These are phyloP conservation scores for Cygnus olor DNA, from an alignment of 2,797 vertebrate species.

Conservation along the genomic window DNA sequence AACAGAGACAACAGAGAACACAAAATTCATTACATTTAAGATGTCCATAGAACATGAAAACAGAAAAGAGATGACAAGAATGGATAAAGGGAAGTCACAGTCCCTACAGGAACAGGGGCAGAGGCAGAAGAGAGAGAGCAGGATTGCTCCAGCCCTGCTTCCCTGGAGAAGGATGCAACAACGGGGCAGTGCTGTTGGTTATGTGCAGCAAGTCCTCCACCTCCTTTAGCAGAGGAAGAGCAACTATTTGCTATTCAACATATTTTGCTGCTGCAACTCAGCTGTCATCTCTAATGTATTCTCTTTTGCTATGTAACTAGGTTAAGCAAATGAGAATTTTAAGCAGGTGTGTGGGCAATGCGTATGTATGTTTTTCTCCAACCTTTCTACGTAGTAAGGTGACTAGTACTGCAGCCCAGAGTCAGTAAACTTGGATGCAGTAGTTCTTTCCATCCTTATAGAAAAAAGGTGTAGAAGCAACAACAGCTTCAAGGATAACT, in stretches of 20 bases:
- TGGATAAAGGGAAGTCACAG: not conserved
- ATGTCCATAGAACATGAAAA: not conserved
- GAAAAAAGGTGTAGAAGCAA: not conserved
- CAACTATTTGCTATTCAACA: not conserved
- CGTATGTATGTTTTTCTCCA: not conserved
- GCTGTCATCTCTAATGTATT: not conserved
- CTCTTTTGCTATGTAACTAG: not conserved
- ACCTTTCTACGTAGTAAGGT: fast-evolving
- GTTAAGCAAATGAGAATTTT: constrained; percentile 4
- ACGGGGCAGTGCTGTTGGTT: too few relatives aligned
- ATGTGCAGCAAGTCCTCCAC: not conserved
- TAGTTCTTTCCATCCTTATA: not conserved
- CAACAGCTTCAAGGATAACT: not conserved
- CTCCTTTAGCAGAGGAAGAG: not conserved
- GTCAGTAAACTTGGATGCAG: not conserved
- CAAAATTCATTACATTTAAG: not conserved
- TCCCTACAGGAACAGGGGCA: not conserved
- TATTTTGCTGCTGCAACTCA: not conserved
- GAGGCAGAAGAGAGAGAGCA: not conserved
- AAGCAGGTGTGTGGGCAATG: not conserved
- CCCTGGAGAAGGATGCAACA: not conserved
- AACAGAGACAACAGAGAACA: too few relatives aligned
- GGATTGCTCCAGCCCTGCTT: not conserved
- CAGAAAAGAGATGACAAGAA: not conserved
- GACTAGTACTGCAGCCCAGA: not conserved